Base-by-base conservation (phyloP, 2,797 vertebrate species). In the Acipenser oxyrinchus region DNA sequence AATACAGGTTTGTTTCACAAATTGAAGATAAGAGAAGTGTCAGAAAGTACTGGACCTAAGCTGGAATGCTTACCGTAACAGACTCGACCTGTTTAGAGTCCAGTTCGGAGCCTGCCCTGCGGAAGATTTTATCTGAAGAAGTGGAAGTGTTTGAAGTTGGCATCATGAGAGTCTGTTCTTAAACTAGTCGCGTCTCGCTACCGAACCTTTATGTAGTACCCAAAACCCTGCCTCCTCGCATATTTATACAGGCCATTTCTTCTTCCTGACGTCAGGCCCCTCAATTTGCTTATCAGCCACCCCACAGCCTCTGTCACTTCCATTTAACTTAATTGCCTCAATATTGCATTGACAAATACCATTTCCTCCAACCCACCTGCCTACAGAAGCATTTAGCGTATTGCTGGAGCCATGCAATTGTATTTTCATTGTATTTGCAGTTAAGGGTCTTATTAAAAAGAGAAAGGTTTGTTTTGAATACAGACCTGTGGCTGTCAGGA, bases 81-180 rank as follows among this genome's bases (percentile, higher is more conserved):
- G 96, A 95, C 76, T 99, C 95, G 0, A 93, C 83, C 91, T 94
- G 90, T 79, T 88, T 91, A 76, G 88, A 84, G 59, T 99, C 96
- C 85, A 98, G 84, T 83, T 99, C 96, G 0, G 96, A 99, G 12
- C 91, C 92, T 0, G 96, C 93, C 84, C 95, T 88, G 76, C 91
- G 88, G 83, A 98, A 87, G 79, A 91, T 93, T 85, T 94, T 98
- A 52, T 90, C 83, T 71, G 93, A 94, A 68, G 95, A 93, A 1
- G 91, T 82, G 78, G 93, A 88, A 72, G 92, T 82, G 81, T 79
- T 92, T 8, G 96, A 93, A 61, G 91, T 95, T 15, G 93, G 92
- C 96, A 99, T 98, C 70, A 83, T 78, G 10, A n/a, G 18, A 48
- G 15, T 63, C 51, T 63, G 18, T 62, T 11, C 8, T 48, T n/a